Evolutionary conservation across 2,888 invertebrate species (phyloP).

Genomic region (Siphonodentalium dalli): DNA sequence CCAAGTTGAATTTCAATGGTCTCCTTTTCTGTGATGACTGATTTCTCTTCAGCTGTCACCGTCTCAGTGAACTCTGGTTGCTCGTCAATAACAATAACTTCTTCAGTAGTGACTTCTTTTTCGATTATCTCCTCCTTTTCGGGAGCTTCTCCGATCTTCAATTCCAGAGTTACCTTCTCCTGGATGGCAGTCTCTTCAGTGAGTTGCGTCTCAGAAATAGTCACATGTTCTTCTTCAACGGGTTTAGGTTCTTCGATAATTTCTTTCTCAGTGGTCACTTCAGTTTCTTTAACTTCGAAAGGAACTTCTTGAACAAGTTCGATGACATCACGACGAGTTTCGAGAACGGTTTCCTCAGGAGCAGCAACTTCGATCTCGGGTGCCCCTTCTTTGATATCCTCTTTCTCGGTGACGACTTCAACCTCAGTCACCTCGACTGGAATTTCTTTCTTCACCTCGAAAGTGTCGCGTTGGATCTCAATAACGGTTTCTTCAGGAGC

Average conservation of each 20-base stretch:
- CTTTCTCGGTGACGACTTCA: slow-evolving; percentile 31
- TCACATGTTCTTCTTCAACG: slow-evolving; percentile 47
- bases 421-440: slow-evolving; percentile 33
- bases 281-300: slow-evolving; percentile 31
- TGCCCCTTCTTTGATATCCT: slow-evolving; percentile 20
- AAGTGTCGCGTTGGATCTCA: slow-evolving; percentile 36
- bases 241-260: slow-evolving; percentile 40
- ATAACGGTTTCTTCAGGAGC: slow-evolving; percentile 36
- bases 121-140: slow-evolving; percentile 32
- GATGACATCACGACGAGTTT: too few relatives aligned
- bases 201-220: slow-evolving; percentile 40
- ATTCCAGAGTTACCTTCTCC: not conserved
- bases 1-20: slow-evolving; percentile 29
- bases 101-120: slow-evolving; percentile 30
- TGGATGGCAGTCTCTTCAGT: too few relatives aligned
- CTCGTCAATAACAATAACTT: slow-evolving; percentile 28
- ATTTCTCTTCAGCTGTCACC: slow-evolving; percentile 34
- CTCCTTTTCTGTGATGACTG: slow-evolving; percentile 32
- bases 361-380: slow-evolving; percentile 26
- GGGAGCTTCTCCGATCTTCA: too few relatives aligned
- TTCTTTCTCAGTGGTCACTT: slow-evolving; percentile 42
- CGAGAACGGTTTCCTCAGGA: slow-evolving; percentile 30
- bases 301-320: slow-evolving; percentile 31
- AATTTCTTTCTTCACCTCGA: slow-evolving; percentile 33
- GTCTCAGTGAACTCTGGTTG: slow-evolving; percentile 35